Evolutionary conservation across 2,797 vertebrate species (phyloP), one percentile per base, ranked within the genome.

Genomic region (Pipistrellus nathusii): DNA sequence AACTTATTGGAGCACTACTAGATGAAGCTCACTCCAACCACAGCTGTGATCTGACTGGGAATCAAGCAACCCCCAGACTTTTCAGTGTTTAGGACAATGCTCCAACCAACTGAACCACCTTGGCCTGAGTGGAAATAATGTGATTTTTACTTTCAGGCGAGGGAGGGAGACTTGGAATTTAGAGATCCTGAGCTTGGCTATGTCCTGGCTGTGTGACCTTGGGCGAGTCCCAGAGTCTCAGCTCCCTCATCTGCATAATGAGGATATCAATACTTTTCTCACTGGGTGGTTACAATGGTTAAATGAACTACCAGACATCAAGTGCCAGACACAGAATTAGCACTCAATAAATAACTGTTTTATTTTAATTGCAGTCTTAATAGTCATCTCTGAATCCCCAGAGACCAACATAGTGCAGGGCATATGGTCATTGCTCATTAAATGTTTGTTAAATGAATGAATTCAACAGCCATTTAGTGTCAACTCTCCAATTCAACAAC

Each of bases 301-400:
- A 80, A 59, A 57, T 30, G 35, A 80, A 80, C 32, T 57, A 57
- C 55, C 53, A n/a, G 8, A 59, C 1, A 27, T 32, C 76, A 93
- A 85, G 41, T 51, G 12, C 59, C 48, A 41, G 25, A 69, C 51
- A 48, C n/a, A 32, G 48, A 81, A 85, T 92, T 84, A 80, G 20
- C 35, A 68, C 66, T 59, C 41, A 59, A 32, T 71, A 88, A 83
- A 76, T 64, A 62, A 27, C 35, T 78, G 32, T 90, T 94, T 90
- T 78, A 23, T 73, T 84, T 32, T 82, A 13, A 12, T 20, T 80
- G 41, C 68, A 71, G 44, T 35, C 41, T 85, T 46, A 77, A 44
- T 80, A 66, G 41, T 95, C 62, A 85, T 80, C 91, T 91, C 80
- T 66, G 62, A 95, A 88, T 66, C 90, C 59, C 69, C 32, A 77